These are phyloP conservation scores for Plebejus melissa DNA, from an alignment of 2,888 invertebrate species.

Conservation along the genomic window DNA sequence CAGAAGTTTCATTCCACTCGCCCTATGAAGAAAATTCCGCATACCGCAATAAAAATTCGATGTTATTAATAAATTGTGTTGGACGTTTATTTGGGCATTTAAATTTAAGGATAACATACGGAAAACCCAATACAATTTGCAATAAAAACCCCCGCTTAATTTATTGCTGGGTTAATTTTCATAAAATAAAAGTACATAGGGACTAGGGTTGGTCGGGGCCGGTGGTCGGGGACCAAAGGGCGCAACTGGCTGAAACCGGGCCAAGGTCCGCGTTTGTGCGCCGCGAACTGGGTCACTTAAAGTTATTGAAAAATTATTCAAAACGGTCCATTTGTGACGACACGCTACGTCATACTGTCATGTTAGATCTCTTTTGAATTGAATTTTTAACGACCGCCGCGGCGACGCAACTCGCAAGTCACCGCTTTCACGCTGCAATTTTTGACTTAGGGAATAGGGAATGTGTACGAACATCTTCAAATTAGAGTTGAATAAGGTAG, in stretches of 20 bases:
- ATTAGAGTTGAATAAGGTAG: background rate
- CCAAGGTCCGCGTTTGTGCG: constrained; percentile 22
- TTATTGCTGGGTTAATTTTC: background rate
- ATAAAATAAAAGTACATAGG: background rate
- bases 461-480: background rate
- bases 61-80: background rate
- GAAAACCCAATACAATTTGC: background rate
- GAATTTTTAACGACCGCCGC: background rate
- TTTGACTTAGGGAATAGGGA: background rate
- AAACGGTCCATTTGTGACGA: constrained; percentile 26
- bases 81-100: background rate
- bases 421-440: background rate
- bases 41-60: background rate
- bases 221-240: constrained; percentile 11
- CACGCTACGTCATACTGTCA: constrained; percentile 1
- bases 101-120: background rate
- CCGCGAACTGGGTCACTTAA: constrained; percentile 23
- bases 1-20: background rate
- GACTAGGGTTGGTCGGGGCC: constrained; percentile 7
- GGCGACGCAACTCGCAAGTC: background rate
- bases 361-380: constrained; percentile 7
- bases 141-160: background rate
- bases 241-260: constrained; percentile 12
- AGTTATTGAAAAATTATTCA: constrained; percentile 26
- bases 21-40: background rate